phyloP scores from a whole-genome alignment of 2,888 invertebrate species.

The Eubasilissa splendida region DNA sequence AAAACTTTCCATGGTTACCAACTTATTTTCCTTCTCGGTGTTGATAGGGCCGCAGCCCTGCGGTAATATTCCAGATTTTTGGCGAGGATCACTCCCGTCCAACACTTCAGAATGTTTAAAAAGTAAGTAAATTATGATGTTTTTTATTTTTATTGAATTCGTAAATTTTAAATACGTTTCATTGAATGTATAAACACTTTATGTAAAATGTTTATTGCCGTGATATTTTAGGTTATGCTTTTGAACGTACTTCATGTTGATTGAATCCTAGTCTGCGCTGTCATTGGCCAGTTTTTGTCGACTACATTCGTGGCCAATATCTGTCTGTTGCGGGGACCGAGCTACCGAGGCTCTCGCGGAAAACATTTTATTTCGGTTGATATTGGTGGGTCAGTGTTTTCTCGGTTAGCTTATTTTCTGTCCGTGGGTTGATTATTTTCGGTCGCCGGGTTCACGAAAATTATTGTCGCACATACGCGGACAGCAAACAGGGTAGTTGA shows the following conservation, averaged over 20 bases:
- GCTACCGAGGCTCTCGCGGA: background rate
- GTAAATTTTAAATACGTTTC: background rate
- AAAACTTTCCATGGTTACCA: constrained; percentile 21
- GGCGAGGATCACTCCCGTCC: constrained; percentile 34
- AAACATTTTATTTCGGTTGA: constrained; percentile 4
- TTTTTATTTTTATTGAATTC: constrained; percentile 12
- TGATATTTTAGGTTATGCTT: constrained; percentile 45
- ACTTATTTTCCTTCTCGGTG: constrained; percentile 15
- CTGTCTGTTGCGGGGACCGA: constrained; percentile 10
- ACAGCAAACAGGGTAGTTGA: constrained; percentile 19
- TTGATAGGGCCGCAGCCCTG: constrained; percentile 40
- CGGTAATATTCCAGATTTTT: constrained; percentile 29
- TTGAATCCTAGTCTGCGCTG: background rate
- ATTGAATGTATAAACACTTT: background rate
- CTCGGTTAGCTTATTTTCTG: constrained; percentile 20
- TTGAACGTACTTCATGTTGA: constrained; percentile 34
- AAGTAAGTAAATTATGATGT: constrained; percentile 65
- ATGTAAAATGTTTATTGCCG: constrained; percentile 34
- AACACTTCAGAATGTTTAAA: constrained; percentile 66
- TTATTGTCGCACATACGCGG: background rate
- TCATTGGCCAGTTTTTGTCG: constrained; percentile 30
- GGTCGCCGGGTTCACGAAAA: background rate
- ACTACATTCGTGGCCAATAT: constrained; percentile 34
- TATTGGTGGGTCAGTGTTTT: constrained; percentile 38
- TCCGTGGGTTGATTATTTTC: constrained; percentile 32